A percentile compares a stretch with the other conserved stretches of the same genome.
Conservation (phyloP, 2,113 vertebrate genomes). For the Peromyscus leucopus region DNA sequence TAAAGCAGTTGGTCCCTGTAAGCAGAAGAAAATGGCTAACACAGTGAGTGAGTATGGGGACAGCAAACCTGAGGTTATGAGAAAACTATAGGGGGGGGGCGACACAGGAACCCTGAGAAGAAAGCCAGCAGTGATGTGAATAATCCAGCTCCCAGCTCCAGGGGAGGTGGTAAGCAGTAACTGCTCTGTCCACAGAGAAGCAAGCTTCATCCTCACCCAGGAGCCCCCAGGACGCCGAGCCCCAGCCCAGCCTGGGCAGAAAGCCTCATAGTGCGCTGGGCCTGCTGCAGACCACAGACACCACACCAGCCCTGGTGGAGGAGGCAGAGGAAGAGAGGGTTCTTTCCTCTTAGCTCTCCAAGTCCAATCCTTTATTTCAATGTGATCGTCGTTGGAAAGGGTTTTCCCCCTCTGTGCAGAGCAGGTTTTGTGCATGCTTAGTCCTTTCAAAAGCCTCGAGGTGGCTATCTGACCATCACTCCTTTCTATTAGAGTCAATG, state of each 20-base stretch:
- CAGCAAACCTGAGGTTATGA: neutral
- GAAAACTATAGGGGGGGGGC: neutral
- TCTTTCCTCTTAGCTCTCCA: neutral
- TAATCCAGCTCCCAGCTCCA: neutral
- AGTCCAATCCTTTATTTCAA: slow-evolving; percentile 54
- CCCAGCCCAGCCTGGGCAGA: neutral
- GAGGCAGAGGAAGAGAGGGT: neutral
- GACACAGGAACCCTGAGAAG: neutral
- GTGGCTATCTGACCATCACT: neutral
- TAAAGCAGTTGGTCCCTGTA: neutral
- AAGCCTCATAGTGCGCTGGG: too few relatives aligned
- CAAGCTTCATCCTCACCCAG: neutral
- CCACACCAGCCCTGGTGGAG: neutral
- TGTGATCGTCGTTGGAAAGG: neutral
- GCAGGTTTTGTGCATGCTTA: slow-evolving; percentile 20
- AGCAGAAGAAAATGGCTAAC: neutral
- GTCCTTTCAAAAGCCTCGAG: neutral
- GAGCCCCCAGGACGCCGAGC: neutral
- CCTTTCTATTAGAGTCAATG: slow-evolving; percentile 31
- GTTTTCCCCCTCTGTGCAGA: slow-evolving; percentile 52
- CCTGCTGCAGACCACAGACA: neutral
- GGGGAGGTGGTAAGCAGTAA: neutral
- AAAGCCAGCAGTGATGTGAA: neutral
- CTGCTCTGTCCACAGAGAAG: neutral
- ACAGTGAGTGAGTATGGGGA: neutral